Conservation (phyloP, 1,140 invertebrate genomes). For the Drosophila kurseongensis region DNA sequence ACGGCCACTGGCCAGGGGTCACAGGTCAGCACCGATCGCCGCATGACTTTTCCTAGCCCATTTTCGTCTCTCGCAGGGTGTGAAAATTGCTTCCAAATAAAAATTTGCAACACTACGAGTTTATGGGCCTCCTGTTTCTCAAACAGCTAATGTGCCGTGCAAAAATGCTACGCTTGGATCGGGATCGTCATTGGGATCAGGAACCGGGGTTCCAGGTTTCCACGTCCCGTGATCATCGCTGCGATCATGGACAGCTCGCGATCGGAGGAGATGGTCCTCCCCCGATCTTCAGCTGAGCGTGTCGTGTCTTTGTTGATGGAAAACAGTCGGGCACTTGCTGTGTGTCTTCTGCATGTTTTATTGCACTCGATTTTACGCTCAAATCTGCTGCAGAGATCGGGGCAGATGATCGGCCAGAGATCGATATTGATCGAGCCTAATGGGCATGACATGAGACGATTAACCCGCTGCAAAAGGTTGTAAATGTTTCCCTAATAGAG, state of each 20-base stretch:
- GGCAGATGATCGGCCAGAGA: slow-evolving; percentile 34
- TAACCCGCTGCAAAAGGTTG: slow-evolving; percentile 39
- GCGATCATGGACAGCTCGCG: slow-evolving; percentile 72
- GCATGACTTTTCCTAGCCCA: slow-evolving; percentile 43
- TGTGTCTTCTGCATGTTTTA: slow-evolving; percentile 46
- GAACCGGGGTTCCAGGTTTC: slow-evolving; percentile 12
- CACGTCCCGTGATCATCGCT: slow-evolving; percentile 57
- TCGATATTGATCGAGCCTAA: slow-evolving; percentile 46
- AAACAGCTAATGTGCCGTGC: slow-evolving; percentile 69
- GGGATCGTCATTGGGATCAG: background rate
- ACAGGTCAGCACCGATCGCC: slow-evolving; percentile 30
- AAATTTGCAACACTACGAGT: slow-evolving; percentile 76
- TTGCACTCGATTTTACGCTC: slow-evolving; percentile 79
- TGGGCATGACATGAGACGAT: slow-evolving; percentile 70
- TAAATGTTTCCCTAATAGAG: slow-evolving; percentile 23
- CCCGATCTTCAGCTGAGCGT: slow-evolving; percentile 48
- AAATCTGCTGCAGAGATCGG: slow-evolving; percentile 32
- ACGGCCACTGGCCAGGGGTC: slow-evolving; percentile 42
- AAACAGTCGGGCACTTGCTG: slow-evolving; percentile 71
- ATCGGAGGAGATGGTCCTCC: slow-evolving; percentile 23
- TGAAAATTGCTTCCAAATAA: slow-evolving; percentile 84
- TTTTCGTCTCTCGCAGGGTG: slow-evolving; percentile 60
- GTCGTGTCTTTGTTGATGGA: slow-evolving; percentile 60
- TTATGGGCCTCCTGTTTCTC: slow-evolving; percentile 51
- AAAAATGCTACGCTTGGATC: slow-evolving; percentile 67